Evolutionary conservation across 2,888 invertebrate species (phyloP).

Genomic region (Papilio gigon): DNA sequence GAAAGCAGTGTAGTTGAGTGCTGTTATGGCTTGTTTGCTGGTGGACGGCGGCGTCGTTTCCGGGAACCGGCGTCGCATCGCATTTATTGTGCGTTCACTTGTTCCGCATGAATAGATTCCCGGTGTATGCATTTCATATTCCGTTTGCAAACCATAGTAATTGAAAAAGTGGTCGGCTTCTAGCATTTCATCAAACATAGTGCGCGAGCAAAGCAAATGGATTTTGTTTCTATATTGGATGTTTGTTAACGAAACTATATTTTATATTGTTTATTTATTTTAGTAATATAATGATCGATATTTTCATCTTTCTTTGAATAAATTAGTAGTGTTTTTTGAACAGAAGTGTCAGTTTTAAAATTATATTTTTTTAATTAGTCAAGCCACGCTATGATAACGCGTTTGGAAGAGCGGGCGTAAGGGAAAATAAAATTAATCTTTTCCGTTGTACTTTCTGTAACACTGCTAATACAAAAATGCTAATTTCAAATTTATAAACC

Average conservation of each 20-base stretch:
- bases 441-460: no score
- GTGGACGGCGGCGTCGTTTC: constrained; percentile 56
- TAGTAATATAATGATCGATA: background rate
- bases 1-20: constrained; percentile 44
- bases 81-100: constrained; percentile 58
- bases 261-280: background rate
- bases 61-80: constrained; percentile 61
- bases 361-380: no score
- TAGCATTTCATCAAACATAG: constrained; percentile 11
- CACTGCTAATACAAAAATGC: no score
- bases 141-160: constrained; percentile 32
- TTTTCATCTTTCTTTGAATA: no score
- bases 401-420: no score
- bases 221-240: background rate
- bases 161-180: constrained; percentile 15
- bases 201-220: background rate
- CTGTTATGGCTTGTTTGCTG: constrained; percentile 51
- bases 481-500: no score
- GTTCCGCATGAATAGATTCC: constrained; percentile 57
- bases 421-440: no score
- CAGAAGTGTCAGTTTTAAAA: no score
- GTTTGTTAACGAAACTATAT: background rate
- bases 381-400: no score
- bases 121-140: constrained; percentile 43
- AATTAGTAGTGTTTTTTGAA: no score